A percentile compares a stretch with the other conserved stretches of the same genome.
Evolutionary conservation across 2,797 vertebrate species (phyloP).

Genomic region (Phalloptychus januarius): DNA sequence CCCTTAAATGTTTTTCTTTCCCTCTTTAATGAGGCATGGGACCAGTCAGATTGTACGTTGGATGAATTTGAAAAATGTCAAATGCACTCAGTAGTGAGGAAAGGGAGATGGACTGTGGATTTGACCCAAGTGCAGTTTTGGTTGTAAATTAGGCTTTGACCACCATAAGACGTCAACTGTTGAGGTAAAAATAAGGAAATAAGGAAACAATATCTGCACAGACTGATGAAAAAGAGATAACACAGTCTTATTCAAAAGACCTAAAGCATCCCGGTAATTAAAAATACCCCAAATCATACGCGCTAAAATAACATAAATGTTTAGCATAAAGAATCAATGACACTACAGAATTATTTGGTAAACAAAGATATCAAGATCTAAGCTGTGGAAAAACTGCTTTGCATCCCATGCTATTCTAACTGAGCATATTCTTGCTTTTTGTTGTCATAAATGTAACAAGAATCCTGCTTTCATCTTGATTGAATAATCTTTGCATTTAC

Average conservation of each 20-base stretch:
- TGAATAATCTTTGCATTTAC: not conserved
- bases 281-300: not conserved
- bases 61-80: conserved; percentile 60
- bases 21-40: conserved; percentile 49
- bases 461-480: not conserved
- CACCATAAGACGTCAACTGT: not conserved
- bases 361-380: not conserved
- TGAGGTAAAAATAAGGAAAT: not conserved
- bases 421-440: not conserved
- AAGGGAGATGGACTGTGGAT: conserved; percentile 38
- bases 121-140: conserved; percentile 32
- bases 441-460: not conserved
- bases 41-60: conserved; percentile 43
- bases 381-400: not conserved
- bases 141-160: conserved; percentile 21
- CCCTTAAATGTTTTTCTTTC: conserved; percentile 52
- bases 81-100: conserved; percentile 53
- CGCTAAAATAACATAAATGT: not conserved
- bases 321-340: not conserved
- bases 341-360: not conserved
- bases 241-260: not conserved
- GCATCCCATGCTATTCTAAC: not conserved
- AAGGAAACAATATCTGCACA: not conserved
- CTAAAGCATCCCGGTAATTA: not conserved
- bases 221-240: not conserved